phyloP scores from a whole-genome alignment of 2,113 vertebrate genomes.

The Choloepus hoffmanni region DNA sequence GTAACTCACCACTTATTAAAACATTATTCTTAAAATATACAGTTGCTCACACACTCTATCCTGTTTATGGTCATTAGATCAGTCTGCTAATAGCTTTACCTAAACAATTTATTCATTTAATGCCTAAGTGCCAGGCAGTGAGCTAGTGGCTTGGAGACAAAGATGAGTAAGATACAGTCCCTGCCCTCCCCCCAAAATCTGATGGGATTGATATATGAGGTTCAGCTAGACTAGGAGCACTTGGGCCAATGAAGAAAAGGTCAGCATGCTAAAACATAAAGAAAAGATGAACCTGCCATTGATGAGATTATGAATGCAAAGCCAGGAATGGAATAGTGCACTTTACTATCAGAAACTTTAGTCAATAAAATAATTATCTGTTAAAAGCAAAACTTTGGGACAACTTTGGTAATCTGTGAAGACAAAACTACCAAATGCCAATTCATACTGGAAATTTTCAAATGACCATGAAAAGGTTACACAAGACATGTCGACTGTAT shows the following conservation, averaged over 20 bases:
- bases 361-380: neutral
- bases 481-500: neutral
- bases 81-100: conserved; percentile 32
- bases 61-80: conserved; percentile 54
- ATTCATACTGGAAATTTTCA: neutral
- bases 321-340: neutral
- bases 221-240: neutral
- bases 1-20: conserved; percentile 62
- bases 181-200: neutral
- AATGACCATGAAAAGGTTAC: neutral
- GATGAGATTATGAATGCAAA: neutral
- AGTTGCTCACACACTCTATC: neutral
- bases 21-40: conserved; percentile 58
- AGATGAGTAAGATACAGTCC: neutral
- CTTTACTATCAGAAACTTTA: neutral
- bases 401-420: neutral
- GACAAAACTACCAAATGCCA: neutral
- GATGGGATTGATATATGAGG: neutral
- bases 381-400: neutral
- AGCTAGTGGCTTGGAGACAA: neutral
- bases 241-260: neutral
- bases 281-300: conserved; percentile 30
- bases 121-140: neutral
- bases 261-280: neutral
- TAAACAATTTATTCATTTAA: conserved; percentile 20